Conservation (phyloP, 1,140 invertebrate species). For the Calosoma granatense region DNA sequence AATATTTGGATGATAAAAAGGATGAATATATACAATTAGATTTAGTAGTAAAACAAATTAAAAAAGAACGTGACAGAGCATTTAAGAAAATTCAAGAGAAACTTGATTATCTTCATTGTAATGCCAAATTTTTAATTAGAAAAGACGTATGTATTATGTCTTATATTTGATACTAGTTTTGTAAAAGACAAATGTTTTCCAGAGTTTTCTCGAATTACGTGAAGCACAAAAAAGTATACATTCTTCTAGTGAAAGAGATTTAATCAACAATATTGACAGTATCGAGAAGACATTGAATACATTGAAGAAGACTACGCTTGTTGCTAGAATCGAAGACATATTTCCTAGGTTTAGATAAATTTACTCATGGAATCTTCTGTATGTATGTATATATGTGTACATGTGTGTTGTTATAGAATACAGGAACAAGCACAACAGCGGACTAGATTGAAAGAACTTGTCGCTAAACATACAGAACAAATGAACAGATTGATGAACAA, state of each 20-base stretch:
- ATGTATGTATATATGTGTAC: too few relatives aligned
- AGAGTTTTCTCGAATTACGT: constrained; percentile 37
- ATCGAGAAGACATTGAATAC: constrained; percentile 41
- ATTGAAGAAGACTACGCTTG: constrained; percentile 37
- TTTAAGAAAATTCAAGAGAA: constrained; percentile 39
- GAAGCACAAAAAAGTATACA: constrained; percentile 29
- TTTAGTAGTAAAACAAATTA: constrained; percentile 43
- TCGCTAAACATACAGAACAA: constrained; percentile 37
- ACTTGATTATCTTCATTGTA: constrained; percentile 43
- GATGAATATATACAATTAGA: constrained; percentile 45
- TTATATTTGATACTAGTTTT: background rate
- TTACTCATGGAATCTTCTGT: too few relatives aligned
- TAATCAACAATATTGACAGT: constrained; percentile 32
- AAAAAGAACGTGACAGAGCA: constrained; percentile 45
- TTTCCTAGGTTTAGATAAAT: constrained; percentile 32
- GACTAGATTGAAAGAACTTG: constrained; percentile 37
- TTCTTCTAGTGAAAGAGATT: constrained; percentile 39
- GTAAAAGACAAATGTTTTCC: constrained; percentile 32
- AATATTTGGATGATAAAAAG: constrained; percentile 48
- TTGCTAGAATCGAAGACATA: constrained; percentile 36
- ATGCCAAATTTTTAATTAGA: constrained; percentile 44
- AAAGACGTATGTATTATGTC: constrained; percentile 39
- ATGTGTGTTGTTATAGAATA: too few relatives aligned
- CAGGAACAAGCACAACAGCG: constrained; percentile 45
- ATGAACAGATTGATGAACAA: constrained; percentile 41